A percentile compares a stretch with the other conserved stretches of the same genome.
Evolutionary conservation across 2,888 invertebrate genomes (phyloP).

Genomic region (Chrysodeixis includens): DNA sequence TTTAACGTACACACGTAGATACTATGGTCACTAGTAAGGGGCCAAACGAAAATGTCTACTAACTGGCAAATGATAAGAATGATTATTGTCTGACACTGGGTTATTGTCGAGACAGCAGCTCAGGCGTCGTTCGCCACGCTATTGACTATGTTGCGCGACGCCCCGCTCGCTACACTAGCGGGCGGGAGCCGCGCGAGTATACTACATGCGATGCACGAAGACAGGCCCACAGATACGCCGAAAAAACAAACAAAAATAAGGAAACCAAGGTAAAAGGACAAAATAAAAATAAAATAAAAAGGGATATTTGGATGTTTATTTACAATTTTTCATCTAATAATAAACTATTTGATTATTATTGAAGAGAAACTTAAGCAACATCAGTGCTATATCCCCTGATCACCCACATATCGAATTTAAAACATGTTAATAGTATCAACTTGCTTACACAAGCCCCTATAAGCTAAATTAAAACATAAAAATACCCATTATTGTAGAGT

Average conservation of each 20-base stretch:
- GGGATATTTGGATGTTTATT: conserved; percentile 89
- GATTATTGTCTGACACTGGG: conserved; percentile 89
- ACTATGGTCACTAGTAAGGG: conserved; percentile 64
- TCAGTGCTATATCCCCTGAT: conserved; percentile 81
- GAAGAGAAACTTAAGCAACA: conserved; percentile 84
- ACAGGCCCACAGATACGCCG: conserved; percentile 66
- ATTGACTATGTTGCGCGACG: conserved; percentile 75
- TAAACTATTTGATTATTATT: conserved; percentile 85
- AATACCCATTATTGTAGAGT: conserved; percentile 83
- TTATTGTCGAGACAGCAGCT: conserved; percentile 90
- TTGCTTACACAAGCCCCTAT: conserved; percentile 77
- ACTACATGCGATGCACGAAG: conserved; percentile 69
- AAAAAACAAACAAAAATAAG: conserved; percentile 54
- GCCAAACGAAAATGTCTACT: conserved; percentile 72
- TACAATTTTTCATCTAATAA: conserved; percentile 87
- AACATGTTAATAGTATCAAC: conserved; percentile 82
- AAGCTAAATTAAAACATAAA: conserved; percentile 81
- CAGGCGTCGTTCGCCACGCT: conserved; percentile 76
- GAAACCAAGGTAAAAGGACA: conserved; percentile 54
- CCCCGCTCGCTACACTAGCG: conserved; percentile 28
- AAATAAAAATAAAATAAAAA: conserved; percentile 87
- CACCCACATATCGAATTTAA: conserved; percentile 83
- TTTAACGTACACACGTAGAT: conserved; percentile 54
- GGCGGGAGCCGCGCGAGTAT: conserved; percentile 46
- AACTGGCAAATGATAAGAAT: conserved; percentile 84